Percentiles rank a stretch among this genome's conserved stretches.
phyloP scores from a whole-genome alignment of 2,797 vertebrate species.

The Coluber constrictor region DNA sequence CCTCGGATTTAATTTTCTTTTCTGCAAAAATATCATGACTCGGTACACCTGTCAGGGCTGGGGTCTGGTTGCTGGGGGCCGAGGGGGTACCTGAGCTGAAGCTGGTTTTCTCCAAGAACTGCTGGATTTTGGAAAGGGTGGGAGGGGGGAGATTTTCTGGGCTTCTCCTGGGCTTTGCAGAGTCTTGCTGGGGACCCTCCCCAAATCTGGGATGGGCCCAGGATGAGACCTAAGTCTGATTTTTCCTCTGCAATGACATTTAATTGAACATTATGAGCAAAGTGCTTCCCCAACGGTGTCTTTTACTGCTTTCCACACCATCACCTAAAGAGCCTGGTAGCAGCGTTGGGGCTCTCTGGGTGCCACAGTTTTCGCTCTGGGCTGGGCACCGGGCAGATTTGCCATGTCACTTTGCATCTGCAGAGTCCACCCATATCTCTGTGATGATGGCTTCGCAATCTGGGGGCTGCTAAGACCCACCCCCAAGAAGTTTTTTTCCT shows the following conservation, averaged over 20 bases:
- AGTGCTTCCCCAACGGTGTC: not conserved
- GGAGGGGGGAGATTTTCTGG: too few species aligned
- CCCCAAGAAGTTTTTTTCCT: not conserved
- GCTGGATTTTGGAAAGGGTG: not conserved
- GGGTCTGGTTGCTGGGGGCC: not conserved
- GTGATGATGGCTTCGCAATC: not conserved
- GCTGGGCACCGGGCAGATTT: not conserved
- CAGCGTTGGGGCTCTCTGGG: not conserved
- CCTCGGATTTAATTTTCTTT: not conserved
- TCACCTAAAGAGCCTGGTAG: not conserved
- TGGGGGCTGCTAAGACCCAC: not conserved
- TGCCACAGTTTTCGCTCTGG: not conserved
- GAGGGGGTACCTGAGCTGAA: not conserved
- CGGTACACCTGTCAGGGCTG: not conserved
- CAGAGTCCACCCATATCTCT: not conserved
- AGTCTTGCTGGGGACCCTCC: not conserved
- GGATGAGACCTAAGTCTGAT: not conserved
- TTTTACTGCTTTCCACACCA: not conserved
- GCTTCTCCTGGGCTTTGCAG: not conserved
- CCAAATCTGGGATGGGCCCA: not conserved
- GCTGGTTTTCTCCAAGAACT: not conserved
- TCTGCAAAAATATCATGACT: not conserved
- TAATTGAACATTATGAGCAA: not conserved
- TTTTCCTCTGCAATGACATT: not conserved
- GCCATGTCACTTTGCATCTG: not conserved